Percentiles rank a stretch among this genome's conserved stretches.
Conservation (phyloP, 1,140 invertebrate species). For the Halesus radiatus region DNA sequence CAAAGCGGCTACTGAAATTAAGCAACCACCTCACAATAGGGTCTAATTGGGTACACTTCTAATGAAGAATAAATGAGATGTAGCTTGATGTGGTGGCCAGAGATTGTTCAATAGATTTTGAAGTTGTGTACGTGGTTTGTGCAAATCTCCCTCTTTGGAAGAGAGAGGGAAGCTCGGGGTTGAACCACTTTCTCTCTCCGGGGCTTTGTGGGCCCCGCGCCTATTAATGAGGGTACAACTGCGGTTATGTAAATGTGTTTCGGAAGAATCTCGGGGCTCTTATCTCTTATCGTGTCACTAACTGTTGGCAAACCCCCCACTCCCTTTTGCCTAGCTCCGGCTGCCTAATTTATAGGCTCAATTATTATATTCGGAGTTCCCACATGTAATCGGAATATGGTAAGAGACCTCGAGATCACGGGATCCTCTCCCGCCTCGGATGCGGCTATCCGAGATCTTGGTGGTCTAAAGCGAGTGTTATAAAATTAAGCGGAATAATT, state of each 20-base stretch:
- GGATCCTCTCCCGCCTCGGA: not conserved
- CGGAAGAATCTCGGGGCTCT: conserved; percentile 46
- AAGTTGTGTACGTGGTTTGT: not conserved
- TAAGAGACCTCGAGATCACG: not conserved
- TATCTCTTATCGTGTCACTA: conserved; percentile 49
- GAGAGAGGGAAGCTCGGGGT: too few relatives aligned
- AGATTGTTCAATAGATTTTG: not conserved
- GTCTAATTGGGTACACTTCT: not conserved
- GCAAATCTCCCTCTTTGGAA: too few relatives aligned
- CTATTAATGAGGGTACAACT: conserved; percentile 46
- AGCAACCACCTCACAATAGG: not conserved
- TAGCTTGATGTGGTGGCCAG: not conserved
- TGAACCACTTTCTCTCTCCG: not conserved
- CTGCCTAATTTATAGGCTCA: conserved; percentile 47
- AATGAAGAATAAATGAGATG: not conserved
- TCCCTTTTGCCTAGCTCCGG: not conserved
- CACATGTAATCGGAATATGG: conserved; percentile 31
- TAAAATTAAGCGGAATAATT: too few relatives aligned
- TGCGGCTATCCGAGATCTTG: not conserved
- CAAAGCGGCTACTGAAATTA: not conserved
- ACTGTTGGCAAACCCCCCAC: not conserved
- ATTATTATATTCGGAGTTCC: conserved; percentile 49
- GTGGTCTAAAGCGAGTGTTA: not conserved
- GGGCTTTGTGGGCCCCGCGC: conserved; percentile 33
- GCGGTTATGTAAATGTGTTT: conserved; percentile 40